phyloP scores from a whole-genome alignment of 2,797 vertebrate genomes.

The Graptemys geographica region DNA sequence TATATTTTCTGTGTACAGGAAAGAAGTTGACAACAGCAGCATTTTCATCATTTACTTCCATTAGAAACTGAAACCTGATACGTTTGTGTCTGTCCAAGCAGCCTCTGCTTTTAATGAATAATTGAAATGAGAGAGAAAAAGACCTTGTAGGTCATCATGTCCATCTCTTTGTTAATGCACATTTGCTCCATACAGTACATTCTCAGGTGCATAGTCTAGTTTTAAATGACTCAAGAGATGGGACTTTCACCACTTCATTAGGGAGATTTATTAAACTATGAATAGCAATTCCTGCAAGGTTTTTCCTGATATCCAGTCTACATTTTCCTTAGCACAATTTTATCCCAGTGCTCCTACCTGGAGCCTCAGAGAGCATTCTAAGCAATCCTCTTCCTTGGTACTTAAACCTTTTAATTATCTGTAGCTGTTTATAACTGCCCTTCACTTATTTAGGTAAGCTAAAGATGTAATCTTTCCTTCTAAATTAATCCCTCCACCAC shows the following conservation, averaged over 20 bases:
- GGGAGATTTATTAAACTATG: background rate
- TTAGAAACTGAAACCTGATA: background rate
- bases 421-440: background rate
- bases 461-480: background rate
- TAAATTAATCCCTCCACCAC: background rate
- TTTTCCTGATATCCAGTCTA: background rate
- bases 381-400: background rate
- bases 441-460: background rate
- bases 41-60: background rate
- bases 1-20: background rate
- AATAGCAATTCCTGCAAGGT: background rate
- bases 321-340: background rate
- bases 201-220: background rate
- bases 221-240: background rate
- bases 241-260: background rate
- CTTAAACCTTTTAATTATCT: background rate
- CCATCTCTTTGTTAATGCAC: background rate
- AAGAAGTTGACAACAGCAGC: background rate
- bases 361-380: background rate
- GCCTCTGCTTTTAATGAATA: background rate
- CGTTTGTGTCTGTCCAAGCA: background rate
- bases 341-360: background rate
- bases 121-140: background rate
- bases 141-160: background rate
- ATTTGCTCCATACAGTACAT: background rate